Base-by-base conservation (phyloP, 2,888 invertebrate species). In the Phaedon cochleariae region DNA sequence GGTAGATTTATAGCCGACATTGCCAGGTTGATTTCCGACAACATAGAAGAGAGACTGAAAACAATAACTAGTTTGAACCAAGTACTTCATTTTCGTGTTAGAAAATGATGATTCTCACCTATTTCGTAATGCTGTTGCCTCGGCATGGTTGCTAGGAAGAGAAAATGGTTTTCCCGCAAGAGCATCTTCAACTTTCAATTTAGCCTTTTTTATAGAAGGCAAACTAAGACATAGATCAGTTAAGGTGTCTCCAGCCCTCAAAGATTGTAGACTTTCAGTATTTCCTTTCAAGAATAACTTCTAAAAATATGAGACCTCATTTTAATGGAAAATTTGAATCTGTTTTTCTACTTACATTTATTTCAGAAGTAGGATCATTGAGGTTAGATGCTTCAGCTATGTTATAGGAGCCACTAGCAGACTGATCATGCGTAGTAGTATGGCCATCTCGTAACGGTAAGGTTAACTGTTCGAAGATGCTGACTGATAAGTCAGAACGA, bases 1-100 rank as follows among this genome's bases (percentile, higher is more conserved):
- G 96, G 96, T 74, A 97, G 84, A 17, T 94, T 92, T 73, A 96
- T 86, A 6, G 94, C 94, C 71, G 92, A 88, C 79, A 92, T 91
- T 64, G 95, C 94, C 49, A 95, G 90, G 65, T 89, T 89, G 68
- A 97, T 90, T 81, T 97, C 97, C 68, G 92, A 90, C 67, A 95
- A 90, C 73, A 95, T 88, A 71, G 92, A 90, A 71, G 92, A 90
- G 74, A 95, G 88, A 73, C 93, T 94, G 81, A 0, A n/a, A n/a
- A n/a, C n/a, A n/a, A n/a, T n/a, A n/a, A n/a, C n/a, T n/a, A n/a
- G n/a, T n/a, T n/a, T n/a, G n/a, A n/a, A n/a, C n/a, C n/a, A n/a
- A n/a, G n/a, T n/a, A n/a, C n/a, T n/a, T n/a, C n/a, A n/a, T n/a
- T n/a, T n/a, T n/a, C n/a, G n/a, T n/a, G n/a, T n/a, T n/a, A 55